Evolutionary conservation across 2,113 vertebrate genomes (phyloP).

Genomic region (Anhinga rufa): DNA sequence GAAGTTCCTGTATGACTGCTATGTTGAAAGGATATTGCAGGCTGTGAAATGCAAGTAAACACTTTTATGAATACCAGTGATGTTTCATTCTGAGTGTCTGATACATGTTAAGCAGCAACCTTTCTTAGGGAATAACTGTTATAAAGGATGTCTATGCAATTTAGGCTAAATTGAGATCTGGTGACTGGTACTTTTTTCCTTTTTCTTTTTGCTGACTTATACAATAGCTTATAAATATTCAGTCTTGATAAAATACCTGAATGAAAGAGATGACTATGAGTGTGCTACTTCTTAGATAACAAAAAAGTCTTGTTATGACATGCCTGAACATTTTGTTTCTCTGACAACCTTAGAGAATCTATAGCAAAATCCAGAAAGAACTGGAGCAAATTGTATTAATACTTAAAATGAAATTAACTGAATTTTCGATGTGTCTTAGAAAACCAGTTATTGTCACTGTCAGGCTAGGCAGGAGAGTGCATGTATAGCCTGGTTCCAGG

Average conservation of each 20-base stretch:
- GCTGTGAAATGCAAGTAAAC: not conserved
- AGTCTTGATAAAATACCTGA: not conserved
- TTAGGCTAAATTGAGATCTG: not conserved
- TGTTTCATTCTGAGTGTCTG: not conserved
- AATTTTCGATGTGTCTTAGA: not conserved
- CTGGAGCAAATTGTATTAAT: not conserved
- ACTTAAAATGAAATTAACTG: not conserved
- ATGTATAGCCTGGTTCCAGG: not conserved
- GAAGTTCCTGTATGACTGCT: not conserved
- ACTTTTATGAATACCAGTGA: not conserved
- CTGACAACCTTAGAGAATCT: not conserved
- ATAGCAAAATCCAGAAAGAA: not conserved
- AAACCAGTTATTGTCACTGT: not conserved
- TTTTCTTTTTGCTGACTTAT: not conserved
- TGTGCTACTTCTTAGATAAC: not conserved
- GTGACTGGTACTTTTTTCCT: not conserved
- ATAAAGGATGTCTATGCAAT: not conserved
- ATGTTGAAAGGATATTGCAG: not conserved
- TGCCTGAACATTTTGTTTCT: not conserved
- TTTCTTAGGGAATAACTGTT: not conserved
- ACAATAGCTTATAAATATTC: not conserved
- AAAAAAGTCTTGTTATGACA: not conserved
- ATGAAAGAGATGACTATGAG: not conserved
- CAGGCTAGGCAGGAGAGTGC: not conserved
- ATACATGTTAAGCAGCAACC: not conserved